Conservation (phyloP, 2,888 invertebrate species). For the Scaptomyza parva region DNA sequence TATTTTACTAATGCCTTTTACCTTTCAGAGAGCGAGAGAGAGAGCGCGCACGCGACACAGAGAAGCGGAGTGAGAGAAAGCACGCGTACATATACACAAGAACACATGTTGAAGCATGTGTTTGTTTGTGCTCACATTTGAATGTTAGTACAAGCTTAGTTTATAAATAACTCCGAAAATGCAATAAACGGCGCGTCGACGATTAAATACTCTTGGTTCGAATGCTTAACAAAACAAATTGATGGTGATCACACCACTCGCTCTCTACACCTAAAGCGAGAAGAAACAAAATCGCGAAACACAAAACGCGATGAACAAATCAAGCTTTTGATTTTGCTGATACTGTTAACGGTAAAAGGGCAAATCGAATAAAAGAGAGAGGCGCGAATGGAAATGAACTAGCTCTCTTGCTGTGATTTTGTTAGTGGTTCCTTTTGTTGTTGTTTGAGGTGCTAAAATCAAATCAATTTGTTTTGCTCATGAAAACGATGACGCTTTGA, state of each 20-base stretch:
- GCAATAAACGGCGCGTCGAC: conserved; percentile 7
- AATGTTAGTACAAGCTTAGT: conserved; percentile 37
- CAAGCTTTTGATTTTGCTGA: conserved; percentile 60
- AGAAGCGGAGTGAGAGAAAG: neutral
- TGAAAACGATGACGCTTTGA: conserved; percentile 61
- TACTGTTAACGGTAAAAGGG: conserved; percentile 67
- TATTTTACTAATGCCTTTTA: conserved; percentile 33
- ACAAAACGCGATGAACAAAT: conserved; percentile 57
- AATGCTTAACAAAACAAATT: too few relatives aligned
- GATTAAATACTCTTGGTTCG: conserved; percentile 7
- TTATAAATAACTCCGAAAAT: conserved; percentile 43
- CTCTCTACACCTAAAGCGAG: conserved; percentile 3
- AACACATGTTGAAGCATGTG: conserved; percentile 26
- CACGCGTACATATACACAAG: neutral
- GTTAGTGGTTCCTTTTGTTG: conserved; percentile 39
- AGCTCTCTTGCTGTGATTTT: conserved; percentile 5
- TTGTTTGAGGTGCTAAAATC: conserved; percentile 65
- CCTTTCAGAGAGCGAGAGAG: neutral
- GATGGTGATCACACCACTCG: too few relatives aligned
- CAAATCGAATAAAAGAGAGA: conserved; percentile 48
- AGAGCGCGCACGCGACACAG: neutral
- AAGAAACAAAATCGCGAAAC: too few relatives aligned
- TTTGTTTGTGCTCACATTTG: conserved; percentile 29
- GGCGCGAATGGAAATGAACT: too few relatives aligned
- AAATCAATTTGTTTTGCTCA: conserved; percentile 62